A percentile compares a stretch with the other conserved stretches of the same genome.
Conservation (phyloP, 2,113 vertebrate species). For the Plestiodon gilberti region DNA sequence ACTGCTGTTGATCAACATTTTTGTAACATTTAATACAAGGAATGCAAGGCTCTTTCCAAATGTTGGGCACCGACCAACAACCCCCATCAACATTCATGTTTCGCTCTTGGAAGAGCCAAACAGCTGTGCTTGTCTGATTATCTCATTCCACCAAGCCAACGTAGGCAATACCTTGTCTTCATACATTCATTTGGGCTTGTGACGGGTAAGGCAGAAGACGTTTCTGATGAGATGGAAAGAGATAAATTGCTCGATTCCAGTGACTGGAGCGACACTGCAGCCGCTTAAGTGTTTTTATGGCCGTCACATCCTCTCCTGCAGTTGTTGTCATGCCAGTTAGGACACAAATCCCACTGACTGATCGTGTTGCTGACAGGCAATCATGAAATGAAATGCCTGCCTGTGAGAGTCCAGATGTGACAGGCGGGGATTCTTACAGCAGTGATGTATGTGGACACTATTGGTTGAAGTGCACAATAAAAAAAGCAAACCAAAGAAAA, state of each 20-base stretch:
- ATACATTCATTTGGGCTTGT: background rate
- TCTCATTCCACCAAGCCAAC: background rate
- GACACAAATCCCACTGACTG: conserved; percentile 38
- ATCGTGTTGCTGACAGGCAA: conserved; percentile 13
- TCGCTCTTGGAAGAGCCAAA: background rate
- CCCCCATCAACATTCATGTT: background rate
- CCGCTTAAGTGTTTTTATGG: conserved; percentile 37
- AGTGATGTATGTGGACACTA: background rate
- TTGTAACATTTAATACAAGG: background rate
- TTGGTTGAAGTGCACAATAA: background rate
- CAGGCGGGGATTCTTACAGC: background rate
- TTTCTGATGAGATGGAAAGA: background rate
- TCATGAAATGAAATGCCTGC: conserved; percentile 36
- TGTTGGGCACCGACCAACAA: background rate
- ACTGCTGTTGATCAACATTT: background rate
- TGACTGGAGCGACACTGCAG: conserved; percentile 8
- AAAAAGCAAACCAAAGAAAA: no score
- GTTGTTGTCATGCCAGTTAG: conserved; percentile 37
- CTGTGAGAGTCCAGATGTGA: conserved; percentile 19
- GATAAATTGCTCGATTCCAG: conserved; percentile 25
- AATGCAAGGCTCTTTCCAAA: background rate
- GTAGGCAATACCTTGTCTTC: background rate
- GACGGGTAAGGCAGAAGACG: background rate
- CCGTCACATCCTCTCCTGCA: conserved; percentile 26
- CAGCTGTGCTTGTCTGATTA: background rate